Evolutionary conservation across 2,888 invertebrate genomes (phyloP).

Genomic region (Oeneis ivallda): DNA sequence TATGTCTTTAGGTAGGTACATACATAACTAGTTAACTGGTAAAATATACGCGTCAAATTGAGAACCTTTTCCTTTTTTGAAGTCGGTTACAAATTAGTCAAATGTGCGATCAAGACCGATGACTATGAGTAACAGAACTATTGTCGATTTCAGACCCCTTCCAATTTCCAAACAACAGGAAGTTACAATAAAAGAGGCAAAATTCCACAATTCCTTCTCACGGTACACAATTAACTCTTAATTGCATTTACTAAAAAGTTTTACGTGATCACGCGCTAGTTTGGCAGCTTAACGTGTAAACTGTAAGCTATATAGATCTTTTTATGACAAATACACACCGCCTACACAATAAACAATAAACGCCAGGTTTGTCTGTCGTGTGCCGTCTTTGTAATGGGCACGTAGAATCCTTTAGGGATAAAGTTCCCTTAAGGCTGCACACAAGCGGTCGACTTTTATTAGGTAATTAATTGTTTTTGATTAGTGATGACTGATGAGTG

Average conservation of each 20-base stretch:
- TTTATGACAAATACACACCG: constrained; percentile 68
- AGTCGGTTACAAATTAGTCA: too few species aligned
- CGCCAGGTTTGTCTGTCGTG: constrained; percentile 57
- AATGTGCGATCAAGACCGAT: constrained; percentile 6
- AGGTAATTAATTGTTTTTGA: not conserved
- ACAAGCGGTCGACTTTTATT: constrained; percentile 4
- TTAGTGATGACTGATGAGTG: not conserved
- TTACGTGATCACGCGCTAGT: constrained; percentile 76
- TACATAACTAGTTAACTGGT: too few species aligned
- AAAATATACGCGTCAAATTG: too few species aligned
- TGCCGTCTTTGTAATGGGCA: constrained; percentile 64
- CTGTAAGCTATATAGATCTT: constrained; percentile 59
- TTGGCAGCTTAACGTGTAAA: constrained; percentile 60
- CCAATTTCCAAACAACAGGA: constrained; percentile 50
- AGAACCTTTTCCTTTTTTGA: too few species aligned
- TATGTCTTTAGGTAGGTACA: not conserved
- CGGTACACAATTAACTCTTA: constrained; percentile 61
- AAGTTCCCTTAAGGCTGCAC: constrained; percentile 52
- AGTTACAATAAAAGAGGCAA: constrained; percentile 46
- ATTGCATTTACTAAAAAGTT: constrained; percentile 71
- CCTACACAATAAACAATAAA: constrained; percentile 58
- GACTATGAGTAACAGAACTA: constrained; percentile 16
- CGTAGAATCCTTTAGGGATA: constrained; percentile 64
- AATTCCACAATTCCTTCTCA: constrained; percentile 64
- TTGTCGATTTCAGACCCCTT: constrained; percentile 42